phyloP scores from a whole-genome alignment of 2,888 invertebrate species.

The Himalopsyche tibetana region DNA sequence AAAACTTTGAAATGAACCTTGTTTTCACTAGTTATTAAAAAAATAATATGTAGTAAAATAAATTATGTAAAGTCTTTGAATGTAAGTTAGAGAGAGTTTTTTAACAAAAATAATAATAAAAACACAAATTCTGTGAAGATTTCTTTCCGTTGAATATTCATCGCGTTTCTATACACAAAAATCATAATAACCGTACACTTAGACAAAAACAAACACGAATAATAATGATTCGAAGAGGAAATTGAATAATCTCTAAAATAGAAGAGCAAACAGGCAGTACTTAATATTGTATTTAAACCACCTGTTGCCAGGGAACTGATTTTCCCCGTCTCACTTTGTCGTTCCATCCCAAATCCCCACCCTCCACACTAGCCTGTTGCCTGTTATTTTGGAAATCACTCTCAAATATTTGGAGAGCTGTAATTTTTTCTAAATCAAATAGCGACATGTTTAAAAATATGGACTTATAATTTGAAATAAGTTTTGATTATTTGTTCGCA shows the following conservation, averaged over 20 bases:
- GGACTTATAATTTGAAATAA: too few relatives aligned
- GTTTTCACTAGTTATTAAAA: too few relatives aligned
- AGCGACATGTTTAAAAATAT: neutral
- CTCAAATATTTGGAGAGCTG: neutral
- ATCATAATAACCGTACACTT: neutral
- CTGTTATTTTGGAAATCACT: neutral
- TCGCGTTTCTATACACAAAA: neutral
- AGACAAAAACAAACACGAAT: neutral
- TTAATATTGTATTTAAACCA: neutral
- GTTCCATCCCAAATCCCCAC: neutral
- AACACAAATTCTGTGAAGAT: too few relatives aligned
- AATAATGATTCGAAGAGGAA: neutral
- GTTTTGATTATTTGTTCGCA: too few relatives aligned
- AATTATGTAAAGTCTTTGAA: too few relatives aligned
- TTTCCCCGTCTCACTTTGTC: neutral
- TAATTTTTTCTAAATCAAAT: neutral
- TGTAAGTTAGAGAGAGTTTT: too few relatives aligned
- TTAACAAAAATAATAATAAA: too few relatives aligned
- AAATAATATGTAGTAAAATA: too few relatives aligned
- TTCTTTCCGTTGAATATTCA: neutral
- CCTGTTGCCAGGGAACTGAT: slow-evolving; percentile 14
- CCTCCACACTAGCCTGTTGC: neutral
- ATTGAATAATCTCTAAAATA: slow-evolving; percentile 2
- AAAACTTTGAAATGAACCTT: too few relatives aligned
- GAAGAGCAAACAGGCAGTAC: neutral